Base-by-base conservation (phyloP, 2,113 vertebrate species). In the Onychostoma macrolepis region DNA sequence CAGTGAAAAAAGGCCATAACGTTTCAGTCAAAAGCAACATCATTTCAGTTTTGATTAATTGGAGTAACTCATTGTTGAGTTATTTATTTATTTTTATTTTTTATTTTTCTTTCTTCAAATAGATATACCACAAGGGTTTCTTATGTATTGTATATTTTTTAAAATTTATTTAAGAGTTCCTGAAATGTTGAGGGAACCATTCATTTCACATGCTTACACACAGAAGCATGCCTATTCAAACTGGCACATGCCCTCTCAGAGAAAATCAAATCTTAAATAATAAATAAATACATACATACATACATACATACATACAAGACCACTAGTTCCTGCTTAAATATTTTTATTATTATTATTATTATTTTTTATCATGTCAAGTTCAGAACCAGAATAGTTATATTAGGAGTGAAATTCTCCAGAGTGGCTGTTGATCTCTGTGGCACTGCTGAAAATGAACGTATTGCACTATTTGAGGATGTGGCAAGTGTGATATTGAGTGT, bases 391-490 rank as follows among this genome's bases (percentile, higher is more conserved):
- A 26, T 28, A 30, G 77, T 61, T 58, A n/a, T 38, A 80, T 38
- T 26, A 33, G 11, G 5, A 58, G 3, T 80, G 28, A 56, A 50
- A 78, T 56, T 78, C 78, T 61, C 10, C 33, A 45, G 38, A 41
- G 33, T 61, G 78, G 50, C 50, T 80, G 78, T 80, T 80, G 78
- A 56, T 53, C 28, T 79, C 48, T 33, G 4, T 33, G 30, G 38
- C 48, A 56, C 75, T 53, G 48, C 13, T 58, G 50, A 56, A 78
- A 56, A 79, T 79, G 1, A 56, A 58, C 19, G 0, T n/a, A 24
- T 19, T 38, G 30, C 7, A 41, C 30, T 41, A 41, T 72, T 41
- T 45, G 38, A 26, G 24, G 3, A 26, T 26, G 72, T 76, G 41
- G 72, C 56, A 63, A 41, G 79, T 43, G 58, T 0, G 4, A 63